These are phyloP conservation scores for Apamea crenata DNA, from an alignment of 2,888 invertebrate species.

Conservation along the genomic window DNA sequence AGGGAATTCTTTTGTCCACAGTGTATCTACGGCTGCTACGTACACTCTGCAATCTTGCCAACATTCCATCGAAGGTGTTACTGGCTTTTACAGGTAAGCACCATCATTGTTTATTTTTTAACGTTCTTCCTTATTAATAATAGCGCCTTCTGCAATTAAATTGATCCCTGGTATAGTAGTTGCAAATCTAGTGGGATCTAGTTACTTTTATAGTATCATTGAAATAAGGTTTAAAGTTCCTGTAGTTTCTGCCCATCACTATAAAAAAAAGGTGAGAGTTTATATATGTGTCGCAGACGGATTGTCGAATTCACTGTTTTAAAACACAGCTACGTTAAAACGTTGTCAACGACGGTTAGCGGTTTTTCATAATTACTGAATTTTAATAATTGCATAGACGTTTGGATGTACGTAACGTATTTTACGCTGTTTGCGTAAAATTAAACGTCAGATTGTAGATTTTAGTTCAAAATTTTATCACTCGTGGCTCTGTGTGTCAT, in stretches of 20 bases:
- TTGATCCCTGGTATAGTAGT: neutral
- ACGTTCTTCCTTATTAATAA: neutral
- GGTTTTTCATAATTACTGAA: too few species aligned
- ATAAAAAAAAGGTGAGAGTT: neutral
- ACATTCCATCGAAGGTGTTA: constrained; percentile 99
- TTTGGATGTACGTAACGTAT: too few species aligned
- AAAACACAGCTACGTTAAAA: too few species aligned
- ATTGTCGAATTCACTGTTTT: too few species aligned
- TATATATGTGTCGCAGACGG: neutral
- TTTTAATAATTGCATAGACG: too few species aligned
- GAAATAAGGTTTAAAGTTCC: neutral
- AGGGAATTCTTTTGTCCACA: constrained; percentile 79
- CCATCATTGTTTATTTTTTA: neutral
- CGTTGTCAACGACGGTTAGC: too few species aligned
- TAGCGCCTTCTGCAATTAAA: neutral
- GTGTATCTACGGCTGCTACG: constrained; percentile 99
- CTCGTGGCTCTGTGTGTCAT: too few species aligned
- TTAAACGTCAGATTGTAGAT: too few species aligned
- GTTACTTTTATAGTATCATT: neutral
- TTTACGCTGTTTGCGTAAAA: too few species aligned
- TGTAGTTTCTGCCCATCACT: neutral
- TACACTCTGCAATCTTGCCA: constrained; percentile 99
- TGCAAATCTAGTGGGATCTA: neutral
- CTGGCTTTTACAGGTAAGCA: constrained; percentile 97
- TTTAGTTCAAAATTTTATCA: too few species aligned